Base-by-base conservation (phyloP, 2,797 vertebrate genomes). In the Anisognathus igniventris region DNA sequence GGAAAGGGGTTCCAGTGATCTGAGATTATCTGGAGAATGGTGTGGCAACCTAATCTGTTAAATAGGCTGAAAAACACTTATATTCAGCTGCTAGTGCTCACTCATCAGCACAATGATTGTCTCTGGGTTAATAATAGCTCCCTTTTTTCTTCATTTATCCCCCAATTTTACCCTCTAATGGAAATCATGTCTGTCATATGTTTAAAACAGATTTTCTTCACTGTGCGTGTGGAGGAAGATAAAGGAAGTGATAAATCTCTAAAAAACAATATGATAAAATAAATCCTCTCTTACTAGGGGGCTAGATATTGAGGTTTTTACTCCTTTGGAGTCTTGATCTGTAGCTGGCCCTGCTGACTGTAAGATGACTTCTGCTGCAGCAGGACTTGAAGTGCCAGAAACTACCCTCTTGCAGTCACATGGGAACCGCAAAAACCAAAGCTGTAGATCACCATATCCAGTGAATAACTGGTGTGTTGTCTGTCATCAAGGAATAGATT, bases 221-320 rank as follows among this genome's bases (percentile, higher is more conserved):
- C 70, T 81, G 20, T 44, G 40, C 0, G 0, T 81, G 35, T 84
- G 66, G 70, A 93, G 20, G 61, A 91, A 92, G 45, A 79, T 95
- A 86, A 88, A 95, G 96, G 95, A 96, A 95, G 95, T 94, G 94
- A 95, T 96, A 96, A 94, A 95, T 96, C 94, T 95, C 77, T 76
- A 62, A 86, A 86, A 78, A 91, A 13, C 30, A 70, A 25, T 84
- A 56, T 81, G 70, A 75, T 92, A 90, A 78, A 92, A 86, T 68
- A 92, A 90, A 66, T 80, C 33, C 25, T 44, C 19, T 78, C 44
- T 64, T 90, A 48, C 71, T 68, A 60, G 70, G 62, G 37, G 30
- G 6, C 37, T 73, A 66, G 86, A 72, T 72, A 75, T 14, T 31
- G 33, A 86, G 30, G 23, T 21, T 90, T 86, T 81, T 70, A 37